Evolutionary conservation across 2,113 vertebrate genomes (phyloP).

Genomic region (Neopipo cinnamomea): DNA sequence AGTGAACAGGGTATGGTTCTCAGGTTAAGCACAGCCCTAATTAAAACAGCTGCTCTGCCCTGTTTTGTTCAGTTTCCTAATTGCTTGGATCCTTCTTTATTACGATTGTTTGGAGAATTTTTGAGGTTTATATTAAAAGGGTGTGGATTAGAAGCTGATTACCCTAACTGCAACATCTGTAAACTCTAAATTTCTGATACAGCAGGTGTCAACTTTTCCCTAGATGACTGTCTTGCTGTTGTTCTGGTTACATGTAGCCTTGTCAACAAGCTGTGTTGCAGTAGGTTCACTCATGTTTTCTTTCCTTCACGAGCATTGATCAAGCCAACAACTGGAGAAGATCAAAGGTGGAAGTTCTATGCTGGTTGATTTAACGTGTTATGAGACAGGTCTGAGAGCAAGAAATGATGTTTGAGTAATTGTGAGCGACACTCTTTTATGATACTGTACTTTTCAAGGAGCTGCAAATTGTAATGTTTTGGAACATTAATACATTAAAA

Average conservation of each 20-base stretch:
- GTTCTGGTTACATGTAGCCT: slow-evolving; percentile 15
- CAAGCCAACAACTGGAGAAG: background rate
- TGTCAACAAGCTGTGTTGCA: slow-evolving; percentile 52
- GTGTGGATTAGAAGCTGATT: slow-evolving; percentile 25
- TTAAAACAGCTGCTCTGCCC: slow-evolving; percentile 30
- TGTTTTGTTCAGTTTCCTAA: background rate
- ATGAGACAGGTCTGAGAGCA: background rate
- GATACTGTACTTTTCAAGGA: background rate
- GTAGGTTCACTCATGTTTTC: background rate
- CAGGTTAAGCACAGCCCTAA: slow-evolving; percentile 7
- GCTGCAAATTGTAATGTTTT: background rate
- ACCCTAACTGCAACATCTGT: slow-evolving; percentile 29
- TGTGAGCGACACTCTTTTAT: background rate
- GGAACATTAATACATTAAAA: background rate
- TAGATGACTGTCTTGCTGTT: slow-evolving; percentile 14
- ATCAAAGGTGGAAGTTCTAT: background rate
- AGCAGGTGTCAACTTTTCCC: slow-evolving; percentile 62
- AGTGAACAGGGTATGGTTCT: background rate
- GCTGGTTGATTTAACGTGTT: background rate
- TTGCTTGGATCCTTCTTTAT: background rate
- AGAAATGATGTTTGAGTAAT: background rate
- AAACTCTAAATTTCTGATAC: slow-evolving; percentile 46
- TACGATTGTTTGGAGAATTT: slow-evolving; percentile 25
- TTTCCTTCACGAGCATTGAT: background rate
- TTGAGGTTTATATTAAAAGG: background rate